A percentile compares a stretch with the other conserved stretches of the same genome.
phyloP scores from a whole-genome alignment of 2,888 invertebrate genomes.

The Andrena flavipes region DNA sequence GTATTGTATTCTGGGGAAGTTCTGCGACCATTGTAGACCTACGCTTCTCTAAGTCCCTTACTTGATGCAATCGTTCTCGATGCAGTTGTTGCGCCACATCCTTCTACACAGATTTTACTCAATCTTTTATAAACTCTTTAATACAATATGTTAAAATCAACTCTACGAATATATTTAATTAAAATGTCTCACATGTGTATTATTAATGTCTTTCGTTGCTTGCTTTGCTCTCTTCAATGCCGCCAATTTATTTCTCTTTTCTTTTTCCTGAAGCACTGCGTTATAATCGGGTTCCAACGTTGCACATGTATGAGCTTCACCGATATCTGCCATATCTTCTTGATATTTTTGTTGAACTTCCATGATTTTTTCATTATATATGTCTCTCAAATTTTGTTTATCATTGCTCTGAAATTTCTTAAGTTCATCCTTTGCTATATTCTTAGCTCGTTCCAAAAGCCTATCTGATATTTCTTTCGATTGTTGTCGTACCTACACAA shows the following conservation, averaged over 20 bases:
- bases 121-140: conserved; percentile 35
- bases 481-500: conserved; percentile 87
- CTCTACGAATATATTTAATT: conserved; percentile 6
- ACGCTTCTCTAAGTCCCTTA: conserved; percentile 85
- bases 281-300: conserved; percentile 82
- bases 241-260: conserved; percentile 74
- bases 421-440: conserved; percentile 85
- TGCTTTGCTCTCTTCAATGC: conserved; percentile 84
- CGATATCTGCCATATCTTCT: conserved; percentile 86
- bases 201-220: conserved; percentile 80
- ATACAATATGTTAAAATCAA: conserved; percentile 18
- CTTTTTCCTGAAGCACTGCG: conserved; percentile 73
- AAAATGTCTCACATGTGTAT: conserved; percentile 72
- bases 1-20: conserved; percentile 65
- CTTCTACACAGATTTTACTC: conserved; percentile 61
- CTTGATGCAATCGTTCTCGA: conserved; percentile 77
- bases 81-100: conserved; percentile 67
- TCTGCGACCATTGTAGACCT: conserved; percentile 84
- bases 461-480: conserved; percentile 87
- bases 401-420: conserved; percentile 85
- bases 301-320: conserved; percentile 85
- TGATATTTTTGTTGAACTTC: conserved; percentile 86
- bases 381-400: conserved; percentile 85
- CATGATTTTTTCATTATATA: conserved; percentile 86
- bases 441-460: conserved; percentile 86